Base-by-base conservation (phyloP, 2,888 invertebrate species). In the Scelioninae gen. 2 region DNA sequence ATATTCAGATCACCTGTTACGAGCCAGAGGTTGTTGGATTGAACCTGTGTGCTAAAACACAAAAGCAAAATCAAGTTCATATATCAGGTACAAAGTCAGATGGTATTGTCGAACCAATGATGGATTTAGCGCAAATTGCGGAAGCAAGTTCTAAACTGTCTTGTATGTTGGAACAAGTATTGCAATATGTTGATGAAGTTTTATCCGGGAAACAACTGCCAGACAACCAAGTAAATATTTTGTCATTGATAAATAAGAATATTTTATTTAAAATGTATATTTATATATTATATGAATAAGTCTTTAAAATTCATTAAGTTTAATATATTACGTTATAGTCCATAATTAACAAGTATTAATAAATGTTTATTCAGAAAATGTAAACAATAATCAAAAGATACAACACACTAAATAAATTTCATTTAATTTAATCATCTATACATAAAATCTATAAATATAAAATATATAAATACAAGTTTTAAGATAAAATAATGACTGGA, bases 131-230 rank as follows among this genome's bases (percentile, higher is more conserved):
- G 16, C 96, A 96, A 85, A 94, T 98, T 11, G 92, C 94, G 0
- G 95, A 94, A 80, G 95, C 96, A 0, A 94, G 95, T 15, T 87
- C 89, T 1, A 92, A 94, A 86, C 90, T 98, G 79, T 90, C 93
- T 31, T 87, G 89, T 0, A 89, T 95, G 82, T 88, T 97, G 41
- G 94, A 94, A 70, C 91, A 93, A 85, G 92, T 96, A 73, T 87
- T 95, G 69, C 87, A 88, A 73, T 97, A 97, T 86, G 96, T 98
- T 10, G 97, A 98, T 83, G 96, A 96, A 83, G 97, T 98, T 63
- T 87, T 97, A 81, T 91, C 92, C 28, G 94, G 93, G 41, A 91
- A 92, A 80, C 89, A 91, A 64, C 89, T 90, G 41, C 83, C 83
- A 25, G 93, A 96, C 87, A 95, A 95, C 86, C 93, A 93, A 52